Base-by-base conservation (phyloP, 2,797 vertebrate species). In the Sphenopsis melanotis region DNA sequence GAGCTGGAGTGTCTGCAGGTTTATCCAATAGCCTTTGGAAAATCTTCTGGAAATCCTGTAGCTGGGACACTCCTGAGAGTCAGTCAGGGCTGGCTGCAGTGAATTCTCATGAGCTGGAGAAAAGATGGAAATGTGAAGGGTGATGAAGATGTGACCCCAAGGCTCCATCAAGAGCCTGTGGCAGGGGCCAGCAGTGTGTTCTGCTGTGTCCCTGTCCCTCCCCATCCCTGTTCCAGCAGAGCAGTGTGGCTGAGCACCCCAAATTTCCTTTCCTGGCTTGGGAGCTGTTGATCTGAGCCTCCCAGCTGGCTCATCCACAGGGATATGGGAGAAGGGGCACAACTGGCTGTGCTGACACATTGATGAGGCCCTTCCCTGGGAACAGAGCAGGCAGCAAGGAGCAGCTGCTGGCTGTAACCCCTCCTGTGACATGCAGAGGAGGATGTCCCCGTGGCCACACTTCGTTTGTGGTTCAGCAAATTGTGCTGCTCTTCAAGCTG, bases 371-470 rank as follows among this genome's bases (percentile, higher is more conserved):
- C 1, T 0, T 32, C 21, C 4, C 53, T 11, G 63, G 49, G 34
- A 82, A 1, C 61, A 83, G 24, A 75, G 65, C 41, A 2, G 49
- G 4, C 21, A 83, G 79, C 74, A 20, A 22, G 36, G 34, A 72
- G 82, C 61, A 47, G 47, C 81, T 81, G 81, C 1, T 19, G 75
- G 70, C 61, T 37, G 1, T 27, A 42, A 52, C 37, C 70, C 55
- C 69, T 72, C 19, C 88, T 57, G 71, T 50, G 56, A 41, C 41
- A 3, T 2, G 3, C 52, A 27, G 29, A 22, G 66, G 13, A 79
- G 32, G 1, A 1, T 6, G 32, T 71, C 46, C 77, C 42, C 0
- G 0, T 14, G 78, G 69, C 80, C 61, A 1, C n/a, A 3, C n/a
- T 18, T 18, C 4, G 29, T 34, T 0, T 5, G 23, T 17, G 55